Evolutionary conservation across 2,113 vertebrate genomes (phyloP).

Genomic region (Arenaria interpres): DNA sequence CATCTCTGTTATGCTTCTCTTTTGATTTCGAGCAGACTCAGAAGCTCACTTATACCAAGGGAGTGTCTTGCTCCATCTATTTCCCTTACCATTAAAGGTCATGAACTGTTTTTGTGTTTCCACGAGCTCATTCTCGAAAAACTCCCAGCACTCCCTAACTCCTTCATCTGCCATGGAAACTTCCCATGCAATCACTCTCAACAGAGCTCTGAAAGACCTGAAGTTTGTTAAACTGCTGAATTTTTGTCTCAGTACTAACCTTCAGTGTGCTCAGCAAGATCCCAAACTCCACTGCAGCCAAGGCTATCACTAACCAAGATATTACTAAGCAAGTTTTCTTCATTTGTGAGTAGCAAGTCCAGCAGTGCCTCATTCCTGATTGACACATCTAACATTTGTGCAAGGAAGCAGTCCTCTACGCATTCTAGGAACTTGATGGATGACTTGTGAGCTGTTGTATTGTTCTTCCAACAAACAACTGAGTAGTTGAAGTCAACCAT

Average conservation of each 20-base stretch:
- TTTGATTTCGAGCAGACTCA: neutral
- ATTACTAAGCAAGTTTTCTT: neutral
- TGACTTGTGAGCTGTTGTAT: neutral
- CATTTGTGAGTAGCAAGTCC: neutral
- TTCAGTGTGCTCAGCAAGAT: neutral
- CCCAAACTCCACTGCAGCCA: neutral
- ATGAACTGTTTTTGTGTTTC: neutral
- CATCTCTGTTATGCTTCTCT: neutral
- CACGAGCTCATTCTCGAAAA: neutral
- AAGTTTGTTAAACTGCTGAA: neutral
- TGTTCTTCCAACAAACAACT: neutral
- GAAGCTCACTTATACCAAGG: neutral
- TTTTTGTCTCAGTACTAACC: no score
- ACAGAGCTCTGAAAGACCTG: neutral
- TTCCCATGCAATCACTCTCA: neutral
- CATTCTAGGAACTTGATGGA: neutral
- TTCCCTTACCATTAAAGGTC: neutral
- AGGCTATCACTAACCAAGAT: neutral
- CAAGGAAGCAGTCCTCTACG: neutral
- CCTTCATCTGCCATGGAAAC: neutral
- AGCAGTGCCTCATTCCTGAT: neutral
- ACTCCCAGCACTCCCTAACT: neutral
- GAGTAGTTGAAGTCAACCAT: neutral
- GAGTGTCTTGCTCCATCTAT: neutral
- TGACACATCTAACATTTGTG: no score